These are phyloP conservation scores for Sterrhoptilus dennistouni DNA, from an alignment of 2,113 vertebrate species.

Conservation along the genomic window DNA sequence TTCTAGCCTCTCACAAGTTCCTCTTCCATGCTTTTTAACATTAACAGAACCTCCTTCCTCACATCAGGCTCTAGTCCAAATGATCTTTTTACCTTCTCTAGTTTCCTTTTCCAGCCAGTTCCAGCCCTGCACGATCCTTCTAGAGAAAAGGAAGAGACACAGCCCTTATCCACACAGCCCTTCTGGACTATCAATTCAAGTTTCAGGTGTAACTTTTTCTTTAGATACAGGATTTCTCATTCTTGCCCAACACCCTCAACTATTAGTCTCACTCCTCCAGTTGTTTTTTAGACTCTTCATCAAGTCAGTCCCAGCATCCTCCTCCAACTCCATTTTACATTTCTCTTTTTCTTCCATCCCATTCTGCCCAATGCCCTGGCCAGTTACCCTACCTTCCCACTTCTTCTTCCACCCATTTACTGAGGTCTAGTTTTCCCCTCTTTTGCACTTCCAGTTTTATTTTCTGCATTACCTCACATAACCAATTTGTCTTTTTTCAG, in stretches of 20 bases:
- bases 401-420: background rate
- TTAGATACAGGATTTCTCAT: background rate
- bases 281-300: background rate
- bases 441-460: background rate
- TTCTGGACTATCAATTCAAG: background rate
- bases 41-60: background rate
- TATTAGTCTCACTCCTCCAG: background rate
- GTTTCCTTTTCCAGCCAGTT: background rate
- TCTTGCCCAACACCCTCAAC: background rate
- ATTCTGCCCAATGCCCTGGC: background rate
- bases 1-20: background rate
- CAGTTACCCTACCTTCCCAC: background rate
- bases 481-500: background rate
- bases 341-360: background rate
- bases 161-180: background rate
- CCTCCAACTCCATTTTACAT: accelerated
- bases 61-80: background rate
- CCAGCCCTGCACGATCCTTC: accelerated
- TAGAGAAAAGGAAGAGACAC: background rate
- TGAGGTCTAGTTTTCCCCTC: background rate
- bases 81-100: background rate
- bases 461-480: background rate
- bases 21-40: background rate
- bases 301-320: background rate
- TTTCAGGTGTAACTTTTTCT: background rate